phyloP scores from a whole-genome alignment of 2,888 invertebrate genomes.

The Druceiella hillmani region DNA sequence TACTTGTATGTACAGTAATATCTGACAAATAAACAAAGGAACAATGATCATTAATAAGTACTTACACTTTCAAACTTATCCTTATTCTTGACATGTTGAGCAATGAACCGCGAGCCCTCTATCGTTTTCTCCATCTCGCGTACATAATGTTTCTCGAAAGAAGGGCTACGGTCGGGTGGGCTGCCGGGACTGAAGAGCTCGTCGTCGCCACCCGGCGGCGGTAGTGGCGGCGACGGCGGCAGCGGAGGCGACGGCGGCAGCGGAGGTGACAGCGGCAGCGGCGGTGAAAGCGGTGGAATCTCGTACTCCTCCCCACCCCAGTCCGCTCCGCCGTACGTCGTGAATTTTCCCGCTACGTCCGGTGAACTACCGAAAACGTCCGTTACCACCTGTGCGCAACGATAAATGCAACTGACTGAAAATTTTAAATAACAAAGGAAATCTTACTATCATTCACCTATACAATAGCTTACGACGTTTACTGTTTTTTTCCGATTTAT shows the following conservation, averaged over 20 bases:
- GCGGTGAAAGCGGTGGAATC: slow-evolving; percentile 57
- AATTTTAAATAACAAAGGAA: no score
- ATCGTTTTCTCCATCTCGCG: slow-evolving; percentile 89
- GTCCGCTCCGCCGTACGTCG: slow-evolving; percentile 30
- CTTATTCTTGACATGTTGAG: slow-evolving; percentile 92
- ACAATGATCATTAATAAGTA: slow-evolving; percentile 28
- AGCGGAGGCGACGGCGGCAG: slow-evolving; percentile 68
- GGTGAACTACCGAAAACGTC: slow-evolving; percentile 67
- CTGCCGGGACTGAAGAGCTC: slow-evolving; percentile 72
- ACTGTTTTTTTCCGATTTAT: no score
- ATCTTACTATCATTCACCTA: no score
- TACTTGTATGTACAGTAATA: not conserved
- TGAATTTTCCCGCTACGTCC: slow-evolving; percentile 44
- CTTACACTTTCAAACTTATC: slow-evolving; percentile 92
- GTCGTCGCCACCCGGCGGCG: slow-evolving; percentile 75
- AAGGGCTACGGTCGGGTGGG: slow-evolving; percentile 65
- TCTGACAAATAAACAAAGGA: not conserved
- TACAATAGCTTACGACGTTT: no score
- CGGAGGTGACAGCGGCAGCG: slow-evolving; percentile 57
- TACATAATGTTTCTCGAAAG: slow-evolving; percentile 75
- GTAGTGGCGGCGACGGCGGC: slow-evolving; percentile 64
- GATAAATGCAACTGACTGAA: no score
- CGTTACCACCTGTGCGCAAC: slow-evolving; percentile 68
- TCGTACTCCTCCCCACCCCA: slow-evolving; percentile 67
- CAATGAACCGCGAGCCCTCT: slow-evolving; percentile 89